These are phyloP conservation scores for Copsychus sechellarum DNA, from an alignment of 2,113 vertebrate species.

Conservation along the genomic window DNA sequence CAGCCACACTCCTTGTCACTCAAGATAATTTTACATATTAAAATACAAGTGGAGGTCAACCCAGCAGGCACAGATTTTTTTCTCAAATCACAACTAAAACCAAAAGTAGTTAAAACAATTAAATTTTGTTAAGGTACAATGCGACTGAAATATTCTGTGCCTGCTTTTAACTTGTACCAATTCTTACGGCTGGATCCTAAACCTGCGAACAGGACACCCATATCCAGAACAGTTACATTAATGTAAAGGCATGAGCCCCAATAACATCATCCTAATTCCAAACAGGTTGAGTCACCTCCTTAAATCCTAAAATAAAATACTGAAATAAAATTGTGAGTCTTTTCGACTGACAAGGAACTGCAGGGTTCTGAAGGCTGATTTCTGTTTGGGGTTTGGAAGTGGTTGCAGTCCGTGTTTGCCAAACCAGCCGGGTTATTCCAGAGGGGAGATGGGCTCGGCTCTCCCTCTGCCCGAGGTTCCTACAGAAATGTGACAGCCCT, in stretches of 20 bases:
- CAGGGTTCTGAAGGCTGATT: neutral
- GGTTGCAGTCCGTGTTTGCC: conserved; percentile 31
- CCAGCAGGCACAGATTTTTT: neutral
- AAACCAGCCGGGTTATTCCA: conserved; percentile 16
- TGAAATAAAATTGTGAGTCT: neutral
- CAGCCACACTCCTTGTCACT: neutral
- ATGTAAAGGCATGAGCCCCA: neutral
- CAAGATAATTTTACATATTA: neutral
- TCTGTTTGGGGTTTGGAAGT: conserved; percentile 9
- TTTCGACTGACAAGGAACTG: neutral
- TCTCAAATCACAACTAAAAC: neutral
- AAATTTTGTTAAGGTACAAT: neutral
- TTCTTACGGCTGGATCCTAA: neutral
- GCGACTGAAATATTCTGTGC: neutral
- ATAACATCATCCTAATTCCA: neutral
- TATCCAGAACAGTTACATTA: neutral
- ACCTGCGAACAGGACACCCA: neutral
- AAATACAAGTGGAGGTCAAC: neutral
- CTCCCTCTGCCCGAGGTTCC: neutral
- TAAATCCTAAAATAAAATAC: neutral
- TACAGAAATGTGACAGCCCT: neutral
- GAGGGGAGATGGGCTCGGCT: neutral
- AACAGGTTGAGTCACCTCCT: conserved; percentile 32
- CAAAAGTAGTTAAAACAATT: neutral
- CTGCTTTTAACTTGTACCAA: neutral